Evolutionary conservation across 2,797 vertebrate species (phyloP), one percentile per base, ranked within the genome.

Genomic region (Manis crassicaudata): DNA sequence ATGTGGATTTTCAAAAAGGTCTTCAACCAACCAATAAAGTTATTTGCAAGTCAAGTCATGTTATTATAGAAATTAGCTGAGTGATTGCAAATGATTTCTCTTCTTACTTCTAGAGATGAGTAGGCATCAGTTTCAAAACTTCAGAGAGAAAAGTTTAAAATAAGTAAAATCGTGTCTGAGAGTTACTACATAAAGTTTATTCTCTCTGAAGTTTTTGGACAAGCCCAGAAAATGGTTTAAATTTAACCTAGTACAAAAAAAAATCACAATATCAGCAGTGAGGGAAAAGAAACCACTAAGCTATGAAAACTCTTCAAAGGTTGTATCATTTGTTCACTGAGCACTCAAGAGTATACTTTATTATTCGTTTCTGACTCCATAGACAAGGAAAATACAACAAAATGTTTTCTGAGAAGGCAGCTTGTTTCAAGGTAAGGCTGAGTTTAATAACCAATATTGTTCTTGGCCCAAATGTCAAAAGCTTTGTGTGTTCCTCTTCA

Each of bases 381-480:
- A 93, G 58, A 92, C 50, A 70, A 95, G 54, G 11, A 93, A 95
- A 94, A 90, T 82, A 80, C 12, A 88, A 88, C 29, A 81, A 60
- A 94, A 83, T 83, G 18, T 89, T 94, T 96, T 92, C 35, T 80
- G 70, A 90, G 56, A 56, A 91, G 32, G 18, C 50, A 94, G 70
- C 52, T 72, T 94, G 58, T 95, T 95, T 75, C 70, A 94, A 92
- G 88, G 76, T 95, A 97, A 92, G 85, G 68, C 46, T n/a, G 43
- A 95, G 50, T 95, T 95, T 95, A 95, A 94, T 96, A 97, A 95
- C 50, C 17, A 95, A 73, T 29, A 96, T 89, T 95, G 85, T 95
- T 95, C 87, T 95, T 95, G 70, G 79, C 37, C 56, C 84, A 88
- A 95, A 95, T 96, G 90, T 92, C 95, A 97, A 96, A 96, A 91